Base-by-base conservation (phyloP, 2,113 vertebrate genomes). In the Eupsittula cactorum region DNA sequence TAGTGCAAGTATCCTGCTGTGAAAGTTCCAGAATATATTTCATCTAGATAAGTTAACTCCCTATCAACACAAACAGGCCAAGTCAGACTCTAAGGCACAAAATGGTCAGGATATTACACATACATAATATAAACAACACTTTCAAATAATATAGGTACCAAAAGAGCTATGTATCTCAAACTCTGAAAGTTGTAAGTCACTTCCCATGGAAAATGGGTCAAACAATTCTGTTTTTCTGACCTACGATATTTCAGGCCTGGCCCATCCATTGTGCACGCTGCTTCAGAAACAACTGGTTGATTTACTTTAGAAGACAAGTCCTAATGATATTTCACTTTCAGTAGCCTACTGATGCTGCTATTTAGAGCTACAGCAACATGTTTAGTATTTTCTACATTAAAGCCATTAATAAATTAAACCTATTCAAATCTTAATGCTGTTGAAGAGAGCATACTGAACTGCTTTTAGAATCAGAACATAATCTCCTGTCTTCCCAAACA, bases 401-500 rank as follows among this genome's bases (percentile, higher is more conserved):
- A 87, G 35, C 16, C 13, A 35, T 17, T 52, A 50, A 46, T 41
- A 44, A 63, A 57, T 33, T 9, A 86, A 60, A 65, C 25, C 37
- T 12, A 59, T 14, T 59, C 47, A 64, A 88, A 75, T 35, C 35
- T 64, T 57, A 35, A 69, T n/a, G n/a, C 4, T 76, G 19, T 33
- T 53, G 23, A 75, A 84, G 23, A 47, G 20, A 42, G 10, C 4
- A 24, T 17, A 39, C 16, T 57, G 20, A 4, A 1, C 14, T 69
- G 49, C 31, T 93, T 82, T 82, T 59, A 82, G 63, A 86, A 86
- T 16, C 29, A 77, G 69, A 62, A 69, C 46, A n/a, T 24, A 71
- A 73, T 79, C 42, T 87, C 44, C 35, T 70, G 12, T 27, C 59
- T 76, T 74, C 21, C 80, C 28, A 84, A 52, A 50, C 1, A 37